Percentiles rank a stretch among this genome's conserved stretches.
Conservation (phyloP, 2,113 vertebrate genomes). For the Zootoca vivipara region DNA sequence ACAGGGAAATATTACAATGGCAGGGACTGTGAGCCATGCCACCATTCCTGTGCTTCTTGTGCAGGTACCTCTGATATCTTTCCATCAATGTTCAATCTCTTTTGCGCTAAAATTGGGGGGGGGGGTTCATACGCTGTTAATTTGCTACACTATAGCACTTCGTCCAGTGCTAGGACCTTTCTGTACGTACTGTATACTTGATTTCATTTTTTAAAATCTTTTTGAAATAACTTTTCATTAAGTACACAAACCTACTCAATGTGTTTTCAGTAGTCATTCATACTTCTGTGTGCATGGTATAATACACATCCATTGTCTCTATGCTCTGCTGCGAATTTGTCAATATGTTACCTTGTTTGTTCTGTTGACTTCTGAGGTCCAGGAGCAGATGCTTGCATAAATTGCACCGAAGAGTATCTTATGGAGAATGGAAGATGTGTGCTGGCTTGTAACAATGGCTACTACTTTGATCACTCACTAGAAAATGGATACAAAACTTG, state of each 20-base stretch:
- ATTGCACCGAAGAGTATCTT: constrained; percentile 88
- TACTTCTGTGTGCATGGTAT: background rate
- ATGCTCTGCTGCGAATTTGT: constrained; percentile 5
- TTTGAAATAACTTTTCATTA: background rate
- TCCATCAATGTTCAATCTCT: background rate
- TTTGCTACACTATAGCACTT: background rate
- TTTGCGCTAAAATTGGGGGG: background rate
- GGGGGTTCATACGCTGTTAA: background rate
- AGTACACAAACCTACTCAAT: background rate
- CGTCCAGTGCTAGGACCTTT: background rate
- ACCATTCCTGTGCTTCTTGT: constrained; percentile 91
- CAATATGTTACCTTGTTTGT: constrained; percentile 33
- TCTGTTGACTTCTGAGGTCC: constrained; percentile 79
- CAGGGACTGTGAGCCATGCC: constrained; percentile 89
- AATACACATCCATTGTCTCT: background rate
- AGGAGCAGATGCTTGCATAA: constrained; percentile 89
- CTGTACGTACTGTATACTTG: background rate
- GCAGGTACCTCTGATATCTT: constrained; percentile 79
- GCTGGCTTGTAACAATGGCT: constrained; percentile 83
- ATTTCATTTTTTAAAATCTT: background rate
- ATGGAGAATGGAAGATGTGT: constrained; percentile 95
- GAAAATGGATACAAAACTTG: constrained; percentile 87
- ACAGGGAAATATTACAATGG: constrained; percentile 90
- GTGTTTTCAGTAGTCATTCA: background rate
- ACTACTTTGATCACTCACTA: constrained; percentile 86